A percentile compares a stretch with the other conserved stretches of the same genome.
Evolutionary conservation across 2,113 vertebrate species (phyloP).

Genomic region (Cyanoliseus patagonus): DNA sequence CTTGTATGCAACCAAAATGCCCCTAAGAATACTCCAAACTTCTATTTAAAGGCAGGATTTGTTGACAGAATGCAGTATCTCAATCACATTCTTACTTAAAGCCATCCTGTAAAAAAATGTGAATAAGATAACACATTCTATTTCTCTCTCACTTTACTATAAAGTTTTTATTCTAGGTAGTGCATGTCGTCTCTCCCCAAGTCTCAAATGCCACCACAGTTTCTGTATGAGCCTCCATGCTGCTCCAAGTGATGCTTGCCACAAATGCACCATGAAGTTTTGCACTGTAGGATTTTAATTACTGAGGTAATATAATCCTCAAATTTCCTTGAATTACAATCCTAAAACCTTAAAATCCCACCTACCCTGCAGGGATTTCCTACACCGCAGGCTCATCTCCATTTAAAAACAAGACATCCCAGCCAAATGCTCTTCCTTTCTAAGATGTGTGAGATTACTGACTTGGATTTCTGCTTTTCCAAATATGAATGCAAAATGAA

Average conservation of each 20-base stretch:
- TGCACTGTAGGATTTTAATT: not conserved
- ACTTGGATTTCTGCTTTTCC: not conserved
- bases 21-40: not conserved
- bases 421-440: not conserved
- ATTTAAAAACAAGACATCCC: not conserved
- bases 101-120: rapidly evolving
- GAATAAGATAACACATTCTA: not conserved
- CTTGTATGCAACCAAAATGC: not conserved
- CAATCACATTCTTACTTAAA: not conserved
- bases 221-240: not conserved
- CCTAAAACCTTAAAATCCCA: not conserved
- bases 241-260: not conserved
- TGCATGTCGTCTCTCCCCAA: not conserved
- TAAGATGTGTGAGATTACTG: not conserved
- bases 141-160: not conserved
- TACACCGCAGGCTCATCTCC: not conserved
- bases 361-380: not conserved
- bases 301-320: not conserved
- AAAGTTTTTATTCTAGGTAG: not conserved
- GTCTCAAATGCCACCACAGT: not conserved
- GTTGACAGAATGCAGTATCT: not conserved
- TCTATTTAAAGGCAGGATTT: not conserved
- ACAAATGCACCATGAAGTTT: not conserved
- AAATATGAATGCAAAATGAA: rapidly evolving
- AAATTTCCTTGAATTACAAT: not conserved